Percentiles rank a stretch among this genome's conserved stretches.
Conservation (phyloP, 2,113 vertebrate species). For the Toxostoma redivivum region DNA sequence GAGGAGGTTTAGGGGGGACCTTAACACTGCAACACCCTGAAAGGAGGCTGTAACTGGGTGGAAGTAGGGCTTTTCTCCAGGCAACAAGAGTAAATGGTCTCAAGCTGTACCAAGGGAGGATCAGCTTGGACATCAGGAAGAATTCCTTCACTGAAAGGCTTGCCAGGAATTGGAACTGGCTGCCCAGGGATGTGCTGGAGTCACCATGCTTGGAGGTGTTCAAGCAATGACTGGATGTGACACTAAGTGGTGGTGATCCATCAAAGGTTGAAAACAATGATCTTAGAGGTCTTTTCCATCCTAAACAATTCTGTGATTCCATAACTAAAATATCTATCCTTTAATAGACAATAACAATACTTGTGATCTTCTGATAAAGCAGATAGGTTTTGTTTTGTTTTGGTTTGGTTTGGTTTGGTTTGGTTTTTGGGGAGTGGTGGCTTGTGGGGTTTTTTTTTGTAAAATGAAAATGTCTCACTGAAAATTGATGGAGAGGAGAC, state of each 20-base stretch:
- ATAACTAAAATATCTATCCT: background rate
- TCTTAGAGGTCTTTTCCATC: background rate
- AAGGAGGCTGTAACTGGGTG: background rate
- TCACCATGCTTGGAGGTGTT: background rate
- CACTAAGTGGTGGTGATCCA: background rate
- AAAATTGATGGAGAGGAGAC: background rate
- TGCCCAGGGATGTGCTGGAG: background rate
- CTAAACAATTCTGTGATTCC: background rate
- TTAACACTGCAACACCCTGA: background rate
- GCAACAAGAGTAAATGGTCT: background rate
- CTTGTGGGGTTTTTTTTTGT: background rate
- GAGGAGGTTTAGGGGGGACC: background rate
- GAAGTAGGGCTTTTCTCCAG: too few species aligned
- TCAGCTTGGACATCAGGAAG: background rate
- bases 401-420: too few species aligned
- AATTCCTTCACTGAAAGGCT: background rate
- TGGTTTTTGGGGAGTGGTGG: too few species aligned
- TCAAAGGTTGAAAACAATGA: background rate
- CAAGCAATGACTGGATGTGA: background rate
- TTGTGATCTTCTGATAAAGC: background rate
- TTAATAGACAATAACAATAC: background rate
- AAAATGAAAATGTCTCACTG: background rate
- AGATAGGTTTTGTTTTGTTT: background rate
- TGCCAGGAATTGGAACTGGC: fast-evolving
- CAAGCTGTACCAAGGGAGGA: too few species aligned